Conservation (phyloP, 2,888 invertebrate species). For the Lingula anatina region DNA sequence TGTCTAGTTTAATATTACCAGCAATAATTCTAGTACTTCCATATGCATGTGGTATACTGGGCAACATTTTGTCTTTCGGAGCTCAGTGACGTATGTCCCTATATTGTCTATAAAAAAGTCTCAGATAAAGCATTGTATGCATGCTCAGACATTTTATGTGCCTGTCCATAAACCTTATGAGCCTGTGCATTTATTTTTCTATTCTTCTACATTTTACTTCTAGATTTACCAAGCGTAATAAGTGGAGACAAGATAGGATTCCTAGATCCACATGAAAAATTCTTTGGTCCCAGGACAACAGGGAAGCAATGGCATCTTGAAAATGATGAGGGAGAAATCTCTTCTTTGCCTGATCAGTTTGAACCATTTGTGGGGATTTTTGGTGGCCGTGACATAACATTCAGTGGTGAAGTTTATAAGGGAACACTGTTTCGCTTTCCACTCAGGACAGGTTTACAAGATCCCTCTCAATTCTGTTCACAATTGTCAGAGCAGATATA, state of each 20-base stretch:
- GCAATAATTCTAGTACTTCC: too few species aligned
- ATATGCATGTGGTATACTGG: too few species aligned
- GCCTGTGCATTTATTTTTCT: too few species aligned
- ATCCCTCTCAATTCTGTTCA: too few species aligned
- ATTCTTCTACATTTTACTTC: slow-evolving; percentile 9
- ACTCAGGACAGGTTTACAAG: slow-evolving; percentile 15
- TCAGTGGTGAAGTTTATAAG: background rate
- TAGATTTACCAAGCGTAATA: slow-evolving; percentile 36
- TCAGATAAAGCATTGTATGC: too few species aligned
- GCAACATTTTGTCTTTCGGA: too few species aligned
- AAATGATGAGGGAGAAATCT: background rate
- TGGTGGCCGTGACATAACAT: background rate
- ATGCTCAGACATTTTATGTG: too few species aligned
- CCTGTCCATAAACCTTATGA: too few species aligned
- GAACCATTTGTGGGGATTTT: background rate
- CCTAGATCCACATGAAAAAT: background rate
- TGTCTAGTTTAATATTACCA: too few species aligned
- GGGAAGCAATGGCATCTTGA: background rate
- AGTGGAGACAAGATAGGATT: slow-evolving; percentile 11
- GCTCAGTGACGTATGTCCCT: too few species aligned
- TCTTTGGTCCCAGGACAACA: background rate
- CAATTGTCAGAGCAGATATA: slow-evolving; percentile 27
- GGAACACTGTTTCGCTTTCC: slow-evolving; percentile 46
- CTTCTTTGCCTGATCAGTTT: background rate
- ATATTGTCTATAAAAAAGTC: too few species aligned